These are phyloP conservation scores for Sylvia borin DNA, from an alignment of 2,797 vertebrate species.

Conservation along the genomic window DNA sequence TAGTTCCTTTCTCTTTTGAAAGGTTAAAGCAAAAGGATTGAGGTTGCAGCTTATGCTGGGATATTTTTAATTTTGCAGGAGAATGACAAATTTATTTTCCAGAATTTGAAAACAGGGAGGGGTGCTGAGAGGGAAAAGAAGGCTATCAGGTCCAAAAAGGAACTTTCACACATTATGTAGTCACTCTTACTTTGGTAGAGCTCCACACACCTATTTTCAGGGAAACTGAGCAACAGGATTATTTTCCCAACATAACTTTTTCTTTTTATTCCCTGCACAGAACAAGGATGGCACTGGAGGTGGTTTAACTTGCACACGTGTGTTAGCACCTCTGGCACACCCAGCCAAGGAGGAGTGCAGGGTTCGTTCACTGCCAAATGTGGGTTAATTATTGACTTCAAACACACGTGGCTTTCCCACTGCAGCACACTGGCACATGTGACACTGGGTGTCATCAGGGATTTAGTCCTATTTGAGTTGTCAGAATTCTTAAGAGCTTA, in stretches of 20 bases:
- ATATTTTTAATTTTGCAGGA: neutral
- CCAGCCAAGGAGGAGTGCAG: neutral
- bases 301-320: neutral
- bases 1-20: neutral
- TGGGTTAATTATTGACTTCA: neutral
- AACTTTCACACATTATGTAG: neutral
- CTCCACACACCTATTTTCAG: neutral
- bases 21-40: neutral
- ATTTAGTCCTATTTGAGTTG: neutral
- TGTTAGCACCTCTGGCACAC: neutral
- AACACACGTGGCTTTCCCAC: neutral
- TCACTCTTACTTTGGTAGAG: neutral
- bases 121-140: accelerated
- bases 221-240: neutral
- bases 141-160: neutral
- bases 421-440: neutral
- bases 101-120: neutral
- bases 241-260: neutral
- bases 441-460: neutral
- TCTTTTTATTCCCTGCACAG: neutral
- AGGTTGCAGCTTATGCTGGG: neutral
- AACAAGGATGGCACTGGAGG: neutral
- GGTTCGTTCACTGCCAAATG: neutral
- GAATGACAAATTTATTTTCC: neutral
- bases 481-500: constrained; percentile 24